Base-by-base conservation (phyloP, 2,797 vertebrate genomes). In the Mus spretus region DNA sequence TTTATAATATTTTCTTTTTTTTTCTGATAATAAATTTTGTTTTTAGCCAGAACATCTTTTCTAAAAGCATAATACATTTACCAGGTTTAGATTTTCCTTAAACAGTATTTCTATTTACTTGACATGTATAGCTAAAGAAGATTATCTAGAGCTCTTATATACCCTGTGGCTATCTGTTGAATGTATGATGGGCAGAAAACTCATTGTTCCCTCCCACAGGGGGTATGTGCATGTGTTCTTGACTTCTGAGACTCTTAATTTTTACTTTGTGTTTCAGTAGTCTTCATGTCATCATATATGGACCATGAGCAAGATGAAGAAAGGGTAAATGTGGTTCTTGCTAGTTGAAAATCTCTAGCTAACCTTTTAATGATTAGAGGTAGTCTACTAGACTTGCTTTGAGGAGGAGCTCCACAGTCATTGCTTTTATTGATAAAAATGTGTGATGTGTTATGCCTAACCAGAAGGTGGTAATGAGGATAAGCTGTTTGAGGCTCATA, bases 251-350 rank as follows among this genome's bases (percentile, higher is more conserved):
- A 86, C 44, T 70, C 12, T 70, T 50, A 53, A 26, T 7, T 86
- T 70, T 24, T 70, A 70, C 44, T 50, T 53, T 67, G 65, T 70
- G 31, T 86, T 47, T 67, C 61, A 50, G 0, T 22, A 4, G 19
- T 85, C 31, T 85, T 50, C 19, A 47, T 67, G 50, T 85, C 19
- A 44, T 53, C 67, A 67, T 67, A 13, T 67, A 50, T 67, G 31
- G 44, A 70, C 86, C 63, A 86, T 86, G 63, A 86, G 63, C 83
- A 86, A 86, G 63, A 74, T 57, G 34, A 37, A 87, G 84, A 55
- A 26, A 26, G 65, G 34, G 53, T n/a, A n/a, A 50, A 87, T 87
- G 11, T 37, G 50, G 20, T 74, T 74, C 65, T 55, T 55, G 26
- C 50, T 40, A 74, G 22, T 74, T 55, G 65, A 74, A 87, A 87